These are phyloP conservation scores for Thymelicus lineola DNA, from an alignment of 2,888 invertebrate genomes.

Conservation along the genomic window DNA sequence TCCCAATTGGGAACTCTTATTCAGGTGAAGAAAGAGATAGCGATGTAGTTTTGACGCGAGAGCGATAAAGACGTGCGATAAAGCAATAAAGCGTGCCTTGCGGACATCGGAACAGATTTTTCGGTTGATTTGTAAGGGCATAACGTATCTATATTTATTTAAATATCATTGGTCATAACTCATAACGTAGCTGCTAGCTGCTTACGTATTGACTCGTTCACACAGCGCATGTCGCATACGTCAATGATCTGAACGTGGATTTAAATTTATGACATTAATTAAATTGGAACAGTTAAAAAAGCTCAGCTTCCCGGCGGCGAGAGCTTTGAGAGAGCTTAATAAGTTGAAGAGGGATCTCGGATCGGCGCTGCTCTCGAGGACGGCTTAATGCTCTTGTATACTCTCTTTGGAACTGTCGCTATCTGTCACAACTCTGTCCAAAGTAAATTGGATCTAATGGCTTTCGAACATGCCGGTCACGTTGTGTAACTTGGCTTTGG, in stretches of 20 bases:
- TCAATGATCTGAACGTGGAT: not conserved
- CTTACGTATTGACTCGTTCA: not conserved
- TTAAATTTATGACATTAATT: constrained; percentile 10
- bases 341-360: constrained; percentile 19
- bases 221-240: not conserved
- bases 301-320: constrained; percentile 1
- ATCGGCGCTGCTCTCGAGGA: constrained; percentile 2
- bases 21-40: too few relatives aligned
- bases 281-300: constrained; percentile 6
- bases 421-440: not conserved
- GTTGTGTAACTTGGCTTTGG: too few relatives aligned
- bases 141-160: too few relatives aligned
- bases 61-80: too few relatives aligned
- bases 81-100: too few relatives aligned
- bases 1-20: too few relatives aligned
- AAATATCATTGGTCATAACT: too few relatives aligned
- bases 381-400: constrained; percentile 10
- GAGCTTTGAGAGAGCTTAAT: constrained; percentile 25
- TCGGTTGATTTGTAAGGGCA: too few relatives aligned
- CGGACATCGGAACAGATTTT: too few relatives aligned
- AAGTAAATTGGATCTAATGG: not conserved
- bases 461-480: not conserved
- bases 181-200: not conserved
- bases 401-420: constrained; percentile 6
- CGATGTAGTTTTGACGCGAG: too few relatives aligned